These are phyloP conservation scores for Gadopsis marmoratus DNA, from an alignment of 2,797 vertebrate genomes.

Conservation along the genomic window DNA sequence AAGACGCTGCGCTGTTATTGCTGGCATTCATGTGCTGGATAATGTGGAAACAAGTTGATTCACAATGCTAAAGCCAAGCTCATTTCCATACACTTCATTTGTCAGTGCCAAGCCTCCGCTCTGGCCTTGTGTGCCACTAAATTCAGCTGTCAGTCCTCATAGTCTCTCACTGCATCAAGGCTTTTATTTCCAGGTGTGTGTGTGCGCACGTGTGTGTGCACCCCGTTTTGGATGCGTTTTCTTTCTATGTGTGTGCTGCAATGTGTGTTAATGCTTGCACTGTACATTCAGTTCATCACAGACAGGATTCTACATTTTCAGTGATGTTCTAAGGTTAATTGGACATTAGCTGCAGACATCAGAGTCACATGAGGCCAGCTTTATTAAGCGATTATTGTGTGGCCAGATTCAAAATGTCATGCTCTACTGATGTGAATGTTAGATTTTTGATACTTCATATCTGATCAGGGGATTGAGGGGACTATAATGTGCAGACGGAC, in stretches of 20 bases:
- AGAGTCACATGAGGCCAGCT: conserved; percentile 50
- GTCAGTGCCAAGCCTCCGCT: conserved; percentile 49
- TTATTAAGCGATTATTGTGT: conserved; percentile 48
- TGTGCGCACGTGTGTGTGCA: no score
- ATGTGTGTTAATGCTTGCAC: conserved; percentile 3
- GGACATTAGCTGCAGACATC: conserved; percentile 56
- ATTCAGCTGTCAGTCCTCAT: conserved; percentile 65
- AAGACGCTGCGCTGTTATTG: conserved; percentile 47
- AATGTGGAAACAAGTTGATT: conserved; percentile 64
- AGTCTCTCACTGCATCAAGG: conserved; percentile 32
- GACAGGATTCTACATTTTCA: conserved; percentile 42
- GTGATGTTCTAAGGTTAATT: conserved; percentile 59
- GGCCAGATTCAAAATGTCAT: conserved; percentile 54
- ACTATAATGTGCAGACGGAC: background rate
- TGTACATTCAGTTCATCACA: conserved; percentile 44
- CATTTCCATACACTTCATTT: conserved; percentile 70
- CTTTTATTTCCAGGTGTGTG: conserved; percentile 36
- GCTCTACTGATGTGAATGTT: conserved; percentile 44
- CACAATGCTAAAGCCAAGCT: conserved; percentile 54
- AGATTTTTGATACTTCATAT: conserved; percentile 43
- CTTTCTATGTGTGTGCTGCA: conserved; percentile 14
- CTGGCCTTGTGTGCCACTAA: conserved; percentile 55
- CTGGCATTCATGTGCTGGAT: conserved; percentile 36
- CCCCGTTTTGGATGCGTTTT: conserved; percentile 25
- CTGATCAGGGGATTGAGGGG: conserved; percentile 24